These are phyloP conservation scores for Torymus texanus DNA, from an alignment of 2,888 invertebrate genomes.

Conservation along the genomic window DNA sequence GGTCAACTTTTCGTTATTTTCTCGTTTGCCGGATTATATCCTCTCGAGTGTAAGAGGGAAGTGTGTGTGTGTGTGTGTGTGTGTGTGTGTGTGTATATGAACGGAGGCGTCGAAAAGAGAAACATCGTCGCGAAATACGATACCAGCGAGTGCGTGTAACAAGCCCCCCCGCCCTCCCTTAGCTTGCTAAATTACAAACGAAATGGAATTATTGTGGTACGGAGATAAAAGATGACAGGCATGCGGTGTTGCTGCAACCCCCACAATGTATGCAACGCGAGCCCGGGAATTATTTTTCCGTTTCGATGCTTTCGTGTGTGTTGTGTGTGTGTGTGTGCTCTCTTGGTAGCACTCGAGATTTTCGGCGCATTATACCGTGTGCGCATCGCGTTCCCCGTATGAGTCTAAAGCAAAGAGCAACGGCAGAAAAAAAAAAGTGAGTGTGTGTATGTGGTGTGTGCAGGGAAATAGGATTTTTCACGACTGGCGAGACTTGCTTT, in stretches of 20 bases:
- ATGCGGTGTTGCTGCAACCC: slow-evolving; percentile 40
- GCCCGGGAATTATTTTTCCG: too few species aligned
- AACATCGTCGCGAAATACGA: slow-evolving; percentile 65
- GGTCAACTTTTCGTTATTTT: slow-evolving; percentile 38
- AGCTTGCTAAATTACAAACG: slow-evolving; percentile 71
- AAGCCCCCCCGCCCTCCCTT: slow-evolving; percentile 59
- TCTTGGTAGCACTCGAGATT: background rate
- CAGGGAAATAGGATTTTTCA: background rate
- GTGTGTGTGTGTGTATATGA: background rate
- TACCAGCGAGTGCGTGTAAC: slow-evolving; percentile 71
- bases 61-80: too few species aligned
- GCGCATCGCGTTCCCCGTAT: background rate
- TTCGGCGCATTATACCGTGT: background rate
- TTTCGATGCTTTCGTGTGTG: too few species aligned
- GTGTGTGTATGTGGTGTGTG: too few species aligned
- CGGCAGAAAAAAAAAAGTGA: too few species aligned
- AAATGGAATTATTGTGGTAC: slow-evolving; percentile 69
- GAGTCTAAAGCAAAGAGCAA: too few species aligned
- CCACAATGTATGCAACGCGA: background rate
- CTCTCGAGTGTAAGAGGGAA: background rate
- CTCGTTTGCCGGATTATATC: slow-evolving; percentile 11
- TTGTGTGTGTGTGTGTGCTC: too few species aligned
- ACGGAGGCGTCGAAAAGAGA: slow-evolving; percentile 5
- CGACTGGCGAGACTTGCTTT: slow-evolving; percentile 14
- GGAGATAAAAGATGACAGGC: slow-evolving; percentile 38